These are phyloP conservation scores for Vireo griseus DNA, from an alignment of 2,797 vertebrate genomes.

Conservation along the genomic window DNA sequence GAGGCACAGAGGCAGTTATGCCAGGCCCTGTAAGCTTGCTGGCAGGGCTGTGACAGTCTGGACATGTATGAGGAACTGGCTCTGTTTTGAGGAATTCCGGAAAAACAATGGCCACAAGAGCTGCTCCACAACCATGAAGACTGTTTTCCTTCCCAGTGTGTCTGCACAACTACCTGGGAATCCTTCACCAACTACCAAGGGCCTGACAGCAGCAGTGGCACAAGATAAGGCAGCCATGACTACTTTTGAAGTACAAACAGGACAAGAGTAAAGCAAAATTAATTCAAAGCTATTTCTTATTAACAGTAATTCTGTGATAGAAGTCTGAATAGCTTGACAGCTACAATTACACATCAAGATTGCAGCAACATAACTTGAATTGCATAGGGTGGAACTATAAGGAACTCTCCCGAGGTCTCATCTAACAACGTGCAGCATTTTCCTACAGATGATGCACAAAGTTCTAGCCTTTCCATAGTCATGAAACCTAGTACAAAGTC, in stretches of 20 bases:
- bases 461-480: background rate
- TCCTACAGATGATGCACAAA: background rate
- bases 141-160: background rate
- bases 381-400: background rate
- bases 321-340: background rate
- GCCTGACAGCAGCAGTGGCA: background rate
- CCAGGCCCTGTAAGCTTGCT: background rate
- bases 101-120: background rate
- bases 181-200: background rate
- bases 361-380: background rate
- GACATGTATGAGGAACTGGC: fast-evolving
- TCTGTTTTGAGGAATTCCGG: background rate
- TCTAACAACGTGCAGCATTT: background rate
- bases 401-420: background rate
- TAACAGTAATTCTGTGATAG: background rate
- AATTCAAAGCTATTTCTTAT: background rate
- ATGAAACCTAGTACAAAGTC: background rate
- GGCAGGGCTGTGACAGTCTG: background rate
- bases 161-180: background rate
- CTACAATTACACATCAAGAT: background rate
- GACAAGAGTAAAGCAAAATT: background rate
- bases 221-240: background rate
- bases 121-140: background rate
- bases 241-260: background rate
- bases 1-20: background rate